These are phyloP conservation scores for Amphilophus citrinellus DNA, from an alignment of 2,113 vertebrate species.

Conservation along the genomic window DNA sequence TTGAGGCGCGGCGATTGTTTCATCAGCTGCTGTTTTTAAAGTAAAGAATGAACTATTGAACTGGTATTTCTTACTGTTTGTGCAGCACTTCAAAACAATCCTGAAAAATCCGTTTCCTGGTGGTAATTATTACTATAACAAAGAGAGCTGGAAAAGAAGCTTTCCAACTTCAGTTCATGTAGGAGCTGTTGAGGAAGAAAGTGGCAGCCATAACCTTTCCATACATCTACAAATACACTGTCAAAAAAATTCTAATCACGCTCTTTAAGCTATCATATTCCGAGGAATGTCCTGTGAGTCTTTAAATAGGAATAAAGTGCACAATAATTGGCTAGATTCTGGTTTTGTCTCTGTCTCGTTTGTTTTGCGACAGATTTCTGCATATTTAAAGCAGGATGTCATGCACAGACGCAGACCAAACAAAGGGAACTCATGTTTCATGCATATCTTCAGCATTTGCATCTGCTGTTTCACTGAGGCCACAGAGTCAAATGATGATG, in stretches of 20 bases:
- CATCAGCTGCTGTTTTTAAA: constrained; percentile 13
- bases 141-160: neutral
- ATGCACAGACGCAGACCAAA: constrained; percentile 24
- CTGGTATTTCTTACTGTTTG: neutral
- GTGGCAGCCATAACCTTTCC: neutral
- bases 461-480: constrained; percentile 30
- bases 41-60: neutral
- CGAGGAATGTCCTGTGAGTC: neutral
- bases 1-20: neutral
- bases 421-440: constrained; percentile 32
- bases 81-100: constrained; percentile 11
- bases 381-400: constrained; percentile 31
- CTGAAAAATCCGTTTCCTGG: neutral
- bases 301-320: neutral
- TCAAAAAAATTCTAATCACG: neutral
- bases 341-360: neutral
- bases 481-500: constrained; percentile 33
- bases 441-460: constrained; percentile 45
- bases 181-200: neutral
- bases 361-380: constrained; percentile 1
- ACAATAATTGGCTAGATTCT: neutral
- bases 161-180: neutral
- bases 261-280: neutral
- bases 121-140: neutral
- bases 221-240: neutral